A percentile compares a stretch with the other conserved stretches of the same genome.
Conservation (phyloP, 1,140 invertebrate species). For the Charaxes varanes region DNA sequence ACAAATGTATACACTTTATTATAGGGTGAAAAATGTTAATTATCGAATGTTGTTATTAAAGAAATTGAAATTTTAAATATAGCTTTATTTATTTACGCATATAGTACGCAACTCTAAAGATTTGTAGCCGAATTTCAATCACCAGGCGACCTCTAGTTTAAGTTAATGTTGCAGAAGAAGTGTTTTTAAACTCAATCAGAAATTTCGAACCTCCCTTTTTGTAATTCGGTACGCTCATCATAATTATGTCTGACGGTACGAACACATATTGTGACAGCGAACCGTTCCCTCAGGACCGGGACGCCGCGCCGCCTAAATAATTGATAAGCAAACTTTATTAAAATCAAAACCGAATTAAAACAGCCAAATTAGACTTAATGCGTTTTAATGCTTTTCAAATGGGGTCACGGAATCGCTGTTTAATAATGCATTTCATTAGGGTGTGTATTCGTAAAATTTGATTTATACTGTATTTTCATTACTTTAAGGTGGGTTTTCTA, state of each 20-base stretch:
- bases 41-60: no score
- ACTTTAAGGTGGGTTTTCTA: constrained; percentile 16
- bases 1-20: no score
- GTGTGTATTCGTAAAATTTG: constrained; percentile 20
- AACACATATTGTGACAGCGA: constrained; percentile 7
- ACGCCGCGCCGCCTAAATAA: constrained; percentile 51
- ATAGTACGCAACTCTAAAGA: no score
- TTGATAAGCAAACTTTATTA: constrained; percentile 59
- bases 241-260: constrained; percentile 3
- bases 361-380: constrained; percentile 67
- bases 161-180: no score
- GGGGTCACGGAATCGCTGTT: constrained; percentile 57
- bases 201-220: no score
- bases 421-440: constrained; percentile 61
- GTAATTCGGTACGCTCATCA: no score
- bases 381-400: constrained; percentile 57
- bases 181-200: no score
- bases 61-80: no score
- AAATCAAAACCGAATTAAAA: constrained; percentile 70
- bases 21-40: no score
- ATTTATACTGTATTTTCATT: constrained; percentile 19
- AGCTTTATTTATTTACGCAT: no score
- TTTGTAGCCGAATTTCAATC: no score
- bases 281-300: constrained; percentile 12
- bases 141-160: no score